Conservation (phyloP, 2,888 invertebrate species). For the Argyra leucocephala region DNA sequence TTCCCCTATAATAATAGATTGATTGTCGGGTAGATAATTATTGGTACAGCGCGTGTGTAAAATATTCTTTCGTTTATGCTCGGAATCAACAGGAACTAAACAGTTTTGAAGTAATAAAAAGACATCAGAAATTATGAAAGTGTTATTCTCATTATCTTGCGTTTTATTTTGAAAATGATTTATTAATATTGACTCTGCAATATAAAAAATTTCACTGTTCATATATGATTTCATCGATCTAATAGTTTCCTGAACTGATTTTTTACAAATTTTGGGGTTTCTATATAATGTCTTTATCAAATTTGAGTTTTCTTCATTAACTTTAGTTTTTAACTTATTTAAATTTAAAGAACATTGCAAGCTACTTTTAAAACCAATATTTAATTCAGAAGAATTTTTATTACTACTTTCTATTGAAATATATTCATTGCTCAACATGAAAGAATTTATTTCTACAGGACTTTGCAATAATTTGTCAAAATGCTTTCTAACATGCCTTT, state of each 20-base stretch:
- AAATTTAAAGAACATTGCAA: background rate
- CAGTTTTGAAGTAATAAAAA: background rate
- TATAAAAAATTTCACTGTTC: background rate
- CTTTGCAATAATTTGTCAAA: background rate
- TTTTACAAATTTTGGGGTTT: conserved; percentile 2
- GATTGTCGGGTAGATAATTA: background rate
- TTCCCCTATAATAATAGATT: conserved; percentile 5
- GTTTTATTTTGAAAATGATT: background rate
- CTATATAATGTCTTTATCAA: background rate
- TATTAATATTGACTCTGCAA: background rate
- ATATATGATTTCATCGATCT: background rate
- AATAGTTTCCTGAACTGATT: conserved; percentile 7
- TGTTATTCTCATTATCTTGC: background rate
- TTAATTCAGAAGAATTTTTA: background rate
- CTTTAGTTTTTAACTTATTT: background rate
- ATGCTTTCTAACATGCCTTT: background rate
- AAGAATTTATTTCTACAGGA: background rate
- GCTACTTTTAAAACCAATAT: background rate
- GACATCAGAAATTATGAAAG: background rate
- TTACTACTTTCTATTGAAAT: background rate
- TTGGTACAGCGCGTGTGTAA: background rate
- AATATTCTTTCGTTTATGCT: conserved; percentile 7
- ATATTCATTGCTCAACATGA: background rate
- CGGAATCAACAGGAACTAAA: background rate
- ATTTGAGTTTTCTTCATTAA: background rate